A percentile compares a stretch with the other conserved stretches of the same genome.
phyloP scores from a whole-genome alignment of 1,140 invertebrate genomes.

The Pachyrhynchus sulphureomaculatus region DNA sequence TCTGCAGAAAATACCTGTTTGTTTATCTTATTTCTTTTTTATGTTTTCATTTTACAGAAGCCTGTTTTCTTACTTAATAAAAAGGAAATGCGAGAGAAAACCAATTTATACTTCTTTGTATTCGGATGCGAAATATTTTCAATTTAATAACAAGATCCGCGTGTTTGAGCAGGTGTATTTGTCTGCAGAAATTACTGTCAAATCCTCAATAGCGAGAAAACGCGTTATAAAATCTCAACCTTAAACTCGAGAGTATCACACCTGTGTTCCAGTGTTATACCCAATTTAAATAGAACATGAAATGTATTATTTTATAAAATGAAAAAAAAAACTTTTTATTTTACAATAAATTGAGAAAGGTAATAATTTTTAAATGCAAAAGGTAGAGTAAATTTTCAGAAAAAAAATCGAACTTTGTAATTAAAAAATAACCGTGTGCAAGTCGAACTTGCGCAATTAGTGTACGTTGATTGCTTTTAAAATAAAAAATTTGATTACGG shows the following conservation, averaged over 20 bases:
- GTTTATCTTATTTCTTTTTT: too few relatives aligned
- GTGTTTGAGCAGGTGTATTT: constrained; percentile 11
- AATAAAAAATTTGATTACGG: too few relatives aligned
- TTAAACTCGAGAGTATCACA: constrained; percentile 14
- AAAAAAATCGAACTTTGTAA: too few relatives aligned
- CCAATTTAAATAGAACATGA: neutral
- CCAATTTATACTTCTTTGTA: constrained; percentile 3
- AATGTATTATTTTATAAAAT: neutral
- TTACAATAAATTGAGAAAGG: too few relatives aligned
- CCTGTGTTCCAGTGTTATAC: neutral
- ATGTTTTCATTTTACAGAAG: neutral
- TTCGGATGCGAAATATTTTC: constrained; percentile 8
- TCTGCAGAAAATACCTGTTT: too few relatives aligned
- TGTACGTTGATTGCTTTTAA: too few relatives aligned
- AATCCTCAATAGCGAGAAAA: constrained; percentile 16
- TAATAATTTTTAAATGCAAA: too few relatives aligned
- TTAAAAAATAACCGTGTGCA: too few relatives aligned
- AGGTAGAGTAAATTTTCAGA: too few relatives aligned
- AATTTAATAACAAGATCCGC: constrained; percentile 5
- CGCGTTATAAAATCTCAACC: constrained; percentile 10
- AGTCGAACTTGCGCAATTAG: too few relatives aligned
- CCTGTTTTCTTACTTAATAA: constrained; percentile 2
- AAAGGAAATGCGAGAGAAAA: neutral
- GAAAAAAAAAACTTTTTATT: too few relatives aligned
- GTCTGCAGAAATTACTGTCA: constrained; percentile 15